These are phyloP conservation scores for Azorinus chamasolen DNA, from an alignment of 2,888 invertebrate genomes.

Conservation along the genomic window DNA sequence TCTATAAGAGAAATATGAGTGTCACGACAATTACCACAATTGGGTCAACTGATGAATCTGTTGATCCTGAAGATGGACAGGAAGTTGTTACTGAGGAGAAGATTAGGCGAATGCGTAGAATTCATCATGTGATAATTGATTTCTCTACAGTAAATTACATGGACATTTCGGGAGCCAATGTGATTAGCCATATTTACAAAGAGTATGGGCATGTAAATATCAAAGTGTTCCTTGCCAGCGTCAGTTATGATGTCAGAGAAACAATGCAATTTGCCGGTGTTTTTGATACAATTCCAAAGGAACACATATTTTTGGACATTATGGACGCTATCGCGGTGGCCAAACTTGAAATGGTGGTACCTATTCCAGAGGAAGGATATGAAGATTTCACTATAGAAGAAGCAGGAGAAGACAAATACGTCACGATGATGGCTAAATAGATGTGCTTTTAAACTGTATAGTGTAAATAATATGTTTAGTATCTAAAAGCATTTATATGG, in stretches of 20 bases:
- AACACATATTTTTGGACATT: slow-evolving; percentile 75
- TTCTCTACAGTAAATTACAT: slow-evolving; percentile 79
- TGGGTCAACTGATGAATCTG: slow-evolving; percentile 27
- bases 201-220: slow-evolving; percentile 81
- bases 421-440: slow-evolving; percentile 65
- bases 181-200: slow-evolving; percentile 76
- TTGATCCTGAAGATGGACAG: slow-evolving; percentile 76
- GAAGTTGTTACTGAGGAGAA: slow-evolving; percentile 75
- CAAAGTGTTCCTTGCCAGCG: slow-evolving; percentile 75
- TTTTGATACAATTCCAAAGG: slow-evolving; percentile 75
- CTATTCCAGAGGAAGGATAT: slow-evolving; percentile 68
- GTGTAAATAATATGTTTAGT: too few species aligned
- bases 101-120: slow-evolving; percentile 73
- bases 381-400: slow-evolving; percentile 80
- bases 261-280: slow-evolving; percentile 77
- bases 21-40: slow-evolving; percentile 53
- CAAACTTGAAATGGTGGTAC: slow-evolving; percentile 68
- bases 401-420: slow-evolving; percentile 79
- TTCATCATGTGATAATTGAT: slow-evolving; percentile 80
- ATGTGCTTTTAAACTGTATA: too few species aligned
- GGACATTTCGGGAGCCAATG: slow-evolving; percentile 81
- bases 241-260: slow-evolving; percentile 71
- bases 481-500: not conserved
- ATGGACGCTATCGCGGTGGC: slow-evolving; percentile 78
- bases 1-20: slow-evolving; percentile 56